Base-by-base conservation (phyloP, 2,888 invertebrate species). In the Dasysyrphus albostriatus region DNA sequence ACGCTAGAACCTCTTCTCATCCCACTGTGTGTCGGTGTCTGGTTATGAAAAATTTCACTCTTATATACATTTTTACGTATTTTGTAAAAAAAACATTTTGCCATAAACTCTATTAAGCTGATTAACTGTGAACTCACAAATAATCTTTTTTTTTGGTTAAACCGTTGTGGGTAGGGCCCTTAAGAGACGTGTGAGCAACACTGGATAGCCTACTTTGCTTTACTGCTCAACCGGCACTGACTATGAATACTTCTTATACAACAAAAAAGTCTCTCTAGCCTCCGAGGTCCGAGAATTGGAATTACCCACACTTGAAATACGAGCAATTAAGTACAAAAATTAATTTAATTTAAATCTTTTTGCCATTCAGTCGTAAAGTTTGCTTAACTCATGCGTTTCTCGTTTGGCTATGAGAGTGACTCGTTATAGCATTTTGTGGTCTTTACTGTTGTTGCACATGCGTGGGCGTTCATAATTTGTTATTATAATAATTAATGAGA, bases 401-500 rank as follows among this genome's bases (percentile, higher is more conserved):
- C 51, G 24, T 39, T 7, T 12, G 1, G 16, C 10, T 24, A 14
- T 39, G 24, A 19, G 19, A 49, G 7, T 56, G 69, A 29, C 16
- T 73, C 42, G 76, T 58, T 54, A 56, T 29, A 58, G 14, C n/a
- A 34, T 56, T n/a, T 24, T 32, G 56, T 34, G 70, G 54, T 74
- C 29, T 29, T 29, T 47, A 34, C 19, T 72, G 56, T 78, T 54
- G 63, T n/a, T n/a, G n/a, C 74, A 88, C 47, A 16, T 89, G 88
- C 89, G 89, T 89, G 88, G 89, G 89, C 88, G 89, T 88, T 88
- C 88, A 88, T 89, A 88, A 89, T 89, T 89, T 88, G 87, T 85
- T 88, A 89, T 89, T 89, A 69, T 24, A 88, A 88, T 88, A 88
- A 89, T 89, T 89, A 89, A 89, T 88, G 89, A 89, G 88, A 88